A percentile compares a stretch with the other conserved stretches of the same genome.
Evolutionary conservation across 30 jellyfish, hydroid and myxozoan genomes (phyloP).

Genomic region (Turritopsis dohrnii): DNA sequence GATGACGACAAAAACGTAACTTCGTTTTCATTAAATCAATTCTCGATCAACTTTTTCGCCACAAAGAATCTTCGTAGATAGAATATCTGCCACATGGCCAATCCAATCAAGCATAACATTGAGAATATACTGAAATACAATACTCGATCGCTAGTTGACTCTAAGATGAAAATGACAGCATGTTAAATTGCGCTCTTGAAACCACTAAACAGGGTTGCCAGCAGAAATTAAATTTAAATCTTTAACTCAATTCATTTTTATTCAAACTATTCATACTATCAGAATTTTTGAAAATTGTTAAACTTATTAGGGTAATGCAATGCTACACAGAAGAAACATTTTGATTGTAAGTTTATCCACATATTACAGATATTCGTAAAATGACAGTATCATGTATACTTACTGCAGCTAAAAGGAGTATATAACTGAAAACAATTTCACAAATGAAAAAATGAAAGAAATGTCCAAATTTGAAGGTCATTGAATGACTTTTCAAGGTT

Average conservation of each 20-base stretch:
- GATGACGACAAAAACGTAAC: not conserved
- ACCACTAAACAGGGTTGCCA: too few relatives aligned
- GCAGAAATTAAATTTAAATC: not conserved
- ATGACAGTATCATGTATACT: too few relatives aligned
- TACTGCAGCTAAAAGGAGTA: too few relatives aligned
- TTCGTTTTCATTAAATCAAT: conserved; percentile 18
- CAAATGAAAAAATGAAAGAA: too few relatives aligned
- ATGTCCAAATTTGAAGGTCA: too few relatives aligned
- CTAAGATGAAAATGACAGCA: conserved; percentile 33
- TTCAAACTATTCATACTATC: not conserved
- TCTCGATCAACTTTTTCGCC: conserved; percentile 94
- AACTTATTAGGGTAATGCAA: too few relatives aligned
- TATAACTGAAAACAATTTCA: too few relatives aligned
- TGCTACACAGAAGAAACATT: too few relatives aligned
- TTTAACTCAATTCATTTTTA: not conserved
- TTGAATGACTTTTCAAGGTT: too few relatives aligned
- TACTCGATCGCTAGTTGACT: conserved; percentile 92
- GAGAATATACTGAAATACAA: conserved; percentile 94
- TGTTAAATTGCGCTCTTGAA: too few relatives aligned
- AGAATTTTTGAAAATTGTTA: not conserved
- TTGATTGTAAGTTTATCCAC: not conserved
- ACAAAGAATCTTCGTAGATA: conserved; percentile 86
- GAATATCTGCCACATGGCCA: conserved; percentile 98
- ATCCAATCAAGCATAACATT: conserved; percentile 92
- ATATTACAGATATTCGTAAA: too few relatives aligned